Evolutionary conservation across 2,113 vertebrate genomes (phyloP), one percentile per base, ranked within the genome.

Genomic region (Podilymbus podiceps): DNA sequence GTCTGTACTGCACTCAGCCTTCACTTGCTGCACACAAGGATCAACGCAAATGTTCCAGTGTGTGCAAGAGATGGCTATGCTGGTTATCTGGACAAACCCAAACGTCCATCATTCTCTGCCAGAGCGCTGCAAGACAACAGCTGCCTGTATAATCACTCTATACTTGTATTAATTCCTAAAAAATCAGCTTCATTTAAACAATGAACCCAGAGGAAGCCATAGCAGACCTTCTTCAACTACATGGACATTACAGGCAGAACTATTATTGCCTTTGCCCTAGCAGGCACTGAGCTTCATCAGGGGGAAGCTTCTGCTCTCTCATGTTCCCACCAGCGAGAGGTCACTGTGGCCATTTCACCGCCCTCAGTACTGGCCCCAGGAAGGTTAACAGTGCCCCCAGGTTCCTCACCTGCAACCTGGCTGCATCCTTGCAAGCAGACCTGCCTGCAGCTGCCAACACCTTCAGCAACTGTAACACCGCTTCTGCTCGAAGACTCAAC

Each of bases 291-390:
- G 68, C 53, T 67, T 17, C 62, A 49, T 28, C 12, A 5, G 3
- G 15, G 8, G 52, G 16, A 20, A 68, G n/a, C 9, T 53, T 16
- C 58, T 55, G 47, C 42, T 62, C 31, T 28, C 3, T 13, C 2
- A 1, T 9, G 55, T 4, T 31, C 69, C 69, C 50, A 60, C 2
- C 64, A 71, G 24, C 4, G 3, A 12, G 11, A 47, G 74, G 24
- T 33, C 83, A 53, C 59, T 15, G 44, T 15, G 78, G 38, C 60
- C 81, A 30, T 23, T 15, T 46, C 49, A 23, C 16, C 59, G 49
- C 53, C 62, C 62, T 35, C 1, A 2, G 56, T 0, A 16, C 15
- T 27, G 42, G 40, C 5, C 25, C 4, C 0, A 11, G 71, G 27
- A 88, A 67, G 56, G 17, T 28, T 31, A 40, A 31, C 58, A 28